Base-by-base conservation (phyloP, 1,140 invertebrate species). In the Bradysia coprophila region DNA sequence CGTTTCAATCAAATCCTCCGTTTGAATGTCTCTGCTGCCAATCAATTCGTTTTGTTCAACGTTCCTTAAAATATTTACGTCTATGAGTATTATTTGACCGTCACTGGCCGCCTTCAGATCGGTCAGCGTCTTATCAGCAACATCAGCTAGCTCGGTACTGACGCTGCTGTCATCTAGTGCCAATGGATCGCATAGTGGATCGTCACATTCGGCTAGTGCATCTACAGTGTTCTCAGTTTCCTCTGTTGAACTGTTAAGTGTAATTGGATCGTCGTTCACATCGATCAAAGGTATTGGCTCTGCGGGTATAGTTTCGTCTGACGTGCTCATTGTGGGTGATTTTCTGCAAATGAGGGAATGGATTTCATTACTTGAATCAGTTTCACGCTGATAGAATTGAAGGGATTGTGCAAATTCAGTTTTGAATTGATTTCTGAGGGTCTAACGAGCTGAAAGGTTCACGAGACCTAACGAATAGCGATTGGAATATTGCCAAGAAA, bases 91-190 rank as follows among this genome's bases (percentile, higher is more conserved):
- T 20, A 24, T 20, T 22, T 28, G 20, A 5, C 34, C 21, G 16
- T 31, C 28, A 2, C 11, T 28, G 4, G 31, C 19, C 24, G n/a
- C 16, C 11, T 38, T 19, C 24, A 39, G 19, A 28, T 43, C 16
- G 16, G 10, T 32, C 28, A 32, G 9, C 9, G 8, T 19, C 8
- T 8, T 8, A 40, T n/a, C n/a, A 8, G 39, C 3, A 28, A n/a
- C 19, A n/a, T 38, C 37, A 22, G 39, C 46, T 38, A 48, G 43
- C 2, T 49, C 48, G n/a, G n/a, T n/a, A n/a, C n/a, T n/a, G n/a
- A n/a, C n/a, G n/a, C n/a, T n/a, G n/a, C n/a, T n/a, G 16, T 53
- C 50, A 40, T 54, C 57, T 21, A 59, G 50, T 16, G 57, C 57
- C 43, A 59, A 40, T 3, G 57, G 57, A 47, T 59, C 57, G 21